Base-by-base conservation (phyloP, 2,888 invertebrate species). In the Euzetes globulus region DNA sequence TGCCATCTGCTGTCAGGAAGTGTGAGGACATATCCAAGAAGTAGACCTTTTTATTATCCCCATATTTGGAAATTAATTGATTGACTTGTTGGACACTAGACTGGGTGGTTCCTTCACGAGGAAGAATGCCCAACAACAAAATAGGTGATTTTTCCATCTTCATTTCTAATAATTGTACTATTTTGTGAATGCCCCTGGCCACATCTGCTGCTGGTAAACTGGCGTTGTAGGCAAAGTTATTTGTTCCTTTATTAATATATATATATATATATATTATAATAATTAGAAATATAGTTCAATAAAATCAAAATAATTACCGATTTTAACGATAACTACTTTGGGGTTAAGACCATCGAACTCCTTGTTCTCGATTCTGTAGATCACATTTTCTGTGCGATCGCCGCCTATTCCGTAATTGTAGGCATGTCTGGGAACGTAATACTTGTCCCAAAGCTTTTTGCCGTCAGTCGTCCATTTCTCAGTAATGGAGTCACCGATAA, bases 361-460 rank as follows among this genome's bases (percentile, higher is more conserved):
- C 72, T 94, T 94, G 84, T 95, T 91, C 81, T 88, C 86, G 63
- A 94, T 88, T 80, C 95, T 87, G 94, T 94, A 95, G 50, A 95
- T 84, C n/a, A 94, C 88, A 86, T 95, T 89, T 82, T 94, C 90
- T 52, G 91, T 91, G 82, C 89, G 88, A 84, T 95, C 94, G 77
- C 89, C 90, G 79, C 91, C 89, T 81, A 94, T 91, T 79, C 94
- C 93, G 84, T 92, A 91, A 83, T 94, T 94, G 27, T 55, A 29
- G 2, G 71, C 71, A 52, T 37, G 29, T 71, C 71, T 13, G 3
- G 29, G n/a, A 5, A 17, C n/a, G 45, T 71, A 71, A 22, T 71
- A 37, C 7, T 29, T 7, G 27, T 3, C 9, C 71, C 71, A 71
- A 15, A 52, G 5, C 19, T 50, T 13, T n/a, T 52, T 47, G 1